Evolutionary conservation across 2,113 vertebrate species (phyloP).

Genomic region (Eulemur rufifrons): DNA sequence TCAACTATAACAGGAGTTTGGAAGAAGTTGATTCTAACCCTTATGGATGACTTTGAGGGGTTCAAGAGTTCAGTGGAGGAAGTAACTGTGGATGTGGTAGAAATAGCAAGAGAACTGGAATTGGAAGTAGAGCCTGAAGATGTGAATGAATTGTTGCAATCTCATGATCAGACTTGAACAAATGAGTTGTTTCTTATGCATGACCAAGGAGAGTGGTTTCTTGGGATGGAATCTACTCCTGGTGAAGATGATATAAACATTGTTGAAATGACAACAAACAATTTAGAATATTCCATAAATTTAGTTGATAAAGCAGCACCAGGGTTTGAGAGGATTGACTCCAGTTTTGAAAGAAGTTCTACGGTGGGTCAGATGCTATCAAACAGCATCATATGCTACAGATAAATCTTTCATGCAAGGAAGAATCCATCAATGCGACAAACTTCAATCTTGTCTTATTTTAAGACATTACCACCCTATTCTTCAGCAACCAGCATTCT

Average conservation of each 20-base stretch:
- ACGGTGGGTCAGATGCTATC: neutral
- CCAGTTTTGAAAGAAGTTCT: neutral
- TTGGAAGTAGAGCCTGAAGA: neutral
- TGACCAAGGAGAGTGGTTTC: neutral
- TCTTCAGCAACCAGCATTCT: neutral
- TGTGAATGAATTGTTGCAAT: neutral
- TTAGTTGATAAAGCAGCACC: neutral
- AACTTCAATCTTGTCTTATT: neutral
- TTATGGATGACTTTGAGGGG: neutral
- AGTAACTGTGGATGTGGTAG: neutral
- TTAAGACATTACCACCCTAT: neutral
- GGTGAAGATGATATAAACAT: neutral
- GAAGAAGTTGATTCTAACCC: neutral
- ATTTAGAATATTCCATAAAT: neutral
- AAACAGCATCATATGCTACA: neutral
- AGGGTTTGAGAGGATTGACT: neutral
- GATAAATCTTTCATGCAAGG: neutral
- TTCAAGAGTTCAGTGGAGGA: neutral
- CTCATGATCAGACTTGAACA: neutral
- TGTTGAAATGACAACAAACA: neutral
- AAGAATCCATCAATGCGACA: neutral
- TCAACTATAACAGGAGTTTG: neutral
- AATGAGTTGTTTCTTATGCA: neutral
- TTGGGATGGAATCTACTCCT: neutral
- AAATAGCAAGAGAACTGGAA: neutral